Conservation (phyloP, 2,797 vertebrate species). For the Notolepis coatsorum region DNA sequence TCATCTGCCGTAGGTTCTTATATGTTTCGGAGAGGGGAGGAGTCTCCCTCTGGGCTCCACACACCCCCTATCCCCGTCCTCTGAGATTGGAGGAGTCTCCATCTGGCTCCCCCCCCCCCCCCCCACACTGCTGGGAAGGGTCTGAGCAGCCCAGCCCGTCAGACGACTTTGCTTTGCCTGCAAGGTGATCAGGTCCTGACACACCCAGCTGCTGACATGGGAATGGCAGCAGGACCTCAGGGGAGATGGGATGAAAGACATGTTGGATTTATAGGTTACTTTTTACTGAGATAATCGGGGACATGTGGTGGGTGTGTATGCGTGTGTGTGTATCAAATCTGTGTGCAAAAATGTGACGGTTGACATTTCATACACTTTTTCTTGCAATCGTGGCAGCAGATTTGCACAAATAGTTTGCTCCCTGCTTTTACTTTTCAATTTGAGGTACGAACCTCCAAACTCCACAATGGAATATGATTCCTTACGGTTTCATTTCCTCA, state of each 20-base stretch:
- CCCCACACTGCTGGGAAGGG: conserved; percentile 26
- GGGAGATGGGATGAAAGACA: conserved; percentile 22
- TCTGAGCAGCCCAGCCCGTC: conserved; percentile 51
- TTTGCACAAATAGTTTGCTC: no score
- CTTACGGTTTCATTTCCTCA: no score
- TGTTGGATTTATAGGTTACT: conserved; percentile 13
- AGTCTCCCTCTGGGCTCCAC: conserved; percentile 42
- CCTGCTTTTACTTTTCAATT: no score
- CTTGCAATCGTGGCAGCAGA: no score
- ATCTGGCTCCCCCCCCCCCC: no score
- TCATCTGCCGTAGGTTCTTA: conserved; percentile 59
- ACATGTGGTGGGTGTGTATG: neutral
- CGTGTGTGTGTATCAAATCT: no score
- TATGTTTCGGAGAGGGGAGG: conserved; percentile 45
- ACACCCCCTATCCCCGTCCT: conserved; percentile 50
- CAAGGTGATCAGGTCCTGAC: conserved; percentile 39
- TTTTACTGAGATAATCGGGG: conserved; percentile 23
- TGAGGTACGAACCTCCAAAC: no score
- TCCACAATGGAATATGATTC: no score
- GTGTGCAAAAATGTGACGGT: no score
- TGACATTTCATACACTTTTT: no score
- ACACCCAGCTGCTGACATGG: conserved; percentile 55
- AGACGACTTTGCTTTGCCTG: conserved; percentile 55
- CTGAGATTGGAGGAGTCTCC: conserved; percentile 26
- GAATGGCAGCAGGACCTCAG: conserved; percentile 27